Evolutionary conservation across 2,113 vertebrate species (phyloP), one percentile per base, ranked within the genome.

Genomic region (Orientallactaga bullata): DNA sequence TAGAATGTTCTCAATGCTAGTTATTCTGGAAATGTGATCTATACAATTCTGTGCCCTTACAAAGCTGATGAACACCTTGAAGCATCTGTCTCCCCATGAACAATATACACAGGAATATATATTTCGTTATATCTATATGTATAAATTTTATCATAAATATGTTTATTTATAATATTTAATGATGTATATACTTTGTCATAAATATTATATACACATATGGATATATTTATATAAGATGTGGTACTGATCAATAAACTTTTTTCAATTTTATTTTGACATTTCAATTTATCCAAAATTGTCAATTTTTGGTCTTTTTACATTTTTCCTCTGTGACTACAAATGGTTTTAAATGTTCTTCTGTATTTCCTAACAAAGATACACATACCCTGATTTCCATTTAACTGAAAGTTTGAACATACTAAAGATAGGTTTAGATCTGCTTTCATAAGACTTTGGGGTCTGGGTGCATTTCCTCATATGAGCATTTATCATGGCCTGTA

Each of bases 241-340:
- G 55, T 16, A 55, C 55, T 55, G 55, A 55, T 55, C 55, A 55
- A 55, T 55, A 15, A 55, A 15, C 2, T 55, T 7, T 55, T 81
- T 68, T 84, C 13, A 3, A 7, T 88, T 90, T 89, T 72, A 83
- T 88, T 88, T 80, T 78, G 47, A 90, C 28, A 2, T 85, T 85
- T 66, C 7, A n/a, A 42, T 68, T 72, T 42, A 8, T 16, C 10
- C 72, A 66, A 60, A 55, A 9, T 1, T 39, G 61, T 91, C 28
- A 42, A 30, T 7, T 58, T 94, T 65, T 65, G 39, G 2, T 37
- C 11, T 60, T 20, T 20, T 58, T 81, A 79, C 9, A 47, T 73
- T 85, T 55, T 88, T 76, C 8, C 9, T 79, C 37, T 77, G 10
- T 83, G 51, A 85, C 12, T 71, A 83, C 39, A 89, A 81, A 39